A percentile compares a stretch with the other conserved stretches of the same genome.
These are phyloP conservation scores for Pristionchus fissidentatus DNA, from an alignment of 2,888 invertebrate genomes.

Conservation along the genomic window DNA sequence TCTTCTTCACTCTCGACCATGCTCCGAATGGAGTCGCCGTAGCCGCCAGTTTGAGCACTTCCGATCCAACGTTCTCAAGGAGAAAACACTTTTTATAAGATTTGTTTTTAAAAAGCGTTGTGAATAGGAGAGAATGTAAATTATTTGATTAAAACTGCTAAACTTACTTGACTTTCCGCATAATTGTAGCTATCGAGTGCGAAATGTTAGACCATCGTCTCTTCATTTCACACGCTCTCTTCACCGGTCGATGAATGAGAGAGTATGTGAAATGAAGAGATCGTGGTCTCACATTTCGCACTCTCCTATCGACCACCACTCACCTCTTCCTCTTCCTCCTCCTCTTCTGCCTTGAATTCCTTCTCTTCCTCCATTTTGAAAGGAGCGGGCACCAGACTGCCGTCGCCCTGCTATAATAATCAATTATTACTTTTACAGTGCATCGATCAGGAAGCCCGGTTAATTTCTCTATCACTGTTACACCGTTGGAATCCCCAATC, in stretches of 20 bases:
- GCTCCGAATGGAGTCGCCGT: constrained; percentile 28
- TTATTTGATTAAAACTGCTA: no score
- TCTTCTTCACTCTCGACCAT: constrained; percentile 39
- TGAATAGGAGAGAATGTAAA: no score
- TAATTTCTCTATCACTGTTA: neutral
- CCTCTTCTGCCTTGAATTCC: constrained; percentile 49
- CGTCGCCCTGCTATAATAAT: neutral
- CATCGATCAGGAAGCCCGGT: no score
- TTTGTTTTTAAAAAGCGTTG: no score
- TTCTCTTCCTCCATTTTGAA: constrained; percentile 30
- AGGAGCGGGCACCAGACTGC: constrained; percentile 21
- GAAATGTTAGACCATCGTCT: no score
- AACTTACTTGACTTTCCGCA: no score
- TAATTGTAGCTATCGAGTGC: no score
- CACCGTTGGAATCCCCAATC: no score
- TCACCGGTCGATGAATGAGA: no score
- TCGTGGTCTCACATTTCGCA: neutral
- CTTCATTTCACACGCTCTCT: no score
- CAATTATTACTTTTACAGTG: no score
- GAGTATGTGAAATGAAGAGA: no score
- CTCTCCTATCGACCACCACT: neutral
- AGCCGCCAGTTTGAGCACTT: constrained; percentile 41
- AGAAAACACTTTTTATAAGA: neutral
- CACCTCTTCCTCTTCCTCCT: constrained; percentile 50
- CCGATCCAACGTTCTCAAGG: neutral